Conservation (phyloP, 2,888 invertebrate genomes). For the Xanthia icteritia region DNA sequence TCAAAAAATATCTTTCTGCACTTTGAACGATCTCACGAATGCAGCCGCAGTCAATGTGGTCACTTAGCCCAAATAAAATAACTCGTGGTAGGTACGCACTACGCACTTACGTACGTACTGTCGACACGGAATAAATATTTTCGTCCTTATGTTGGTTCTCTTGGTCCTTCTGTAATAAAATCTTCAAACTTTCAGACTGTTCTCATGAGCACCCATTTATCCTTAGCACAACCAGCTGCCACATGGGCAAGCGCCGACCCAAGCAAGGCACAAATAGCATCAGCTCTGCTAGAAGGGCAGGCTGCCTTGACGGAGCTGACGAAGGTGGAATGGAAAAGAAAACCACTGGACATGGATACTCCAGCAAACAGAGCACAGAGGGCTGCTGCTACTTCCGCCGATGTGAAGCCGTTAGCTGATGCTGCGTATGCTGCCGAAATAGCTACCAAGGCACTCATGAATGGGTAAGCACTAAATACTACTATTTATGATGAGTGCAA, state of each 20-base stretch:
- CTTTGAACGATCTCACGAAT: background rate
- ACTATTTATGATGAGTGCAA: background rate
- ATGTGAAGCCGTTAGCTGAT: slow-evolving; percentile 91
- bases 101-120: too few relatives aligned
- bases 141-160: too few relatives aligned
- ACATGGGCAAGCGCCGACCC: slow-evolving; percentile 75
- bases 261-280: slow-evolving; percentile 80
- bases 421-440: slow-evolving; percentile 93
- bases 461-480: slow-evolving; percentile 79
- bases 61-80: too few relatives aligned
- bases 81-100: too few relatives aligned
- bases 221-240: slow-evolving; percentile 73
- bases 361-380: slow-evolving; percentile 93
- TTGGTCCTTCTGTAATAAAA: background rate
- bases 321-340: slow-evolving; percentile 87
- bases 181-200: background rate
- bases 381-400: slow-evolving; percentile 91
- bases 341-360: slow-evolving; percentile 87
- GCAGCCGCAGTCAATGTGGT: background rate
- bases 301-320: slow-evolving; percentile 90
- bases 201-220: background rate
- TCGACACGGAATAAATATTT: background rate
- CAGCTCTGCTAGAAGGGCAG: slow-evolving; percentile 90
- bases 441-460: slow-evolving; percentile 91
- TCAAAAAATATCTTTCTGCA: background rate